Evolutionary conservation across 2,113 vertebrate genomes (phyloP).

Genomic region (Apeltes quadracus): DNA sequence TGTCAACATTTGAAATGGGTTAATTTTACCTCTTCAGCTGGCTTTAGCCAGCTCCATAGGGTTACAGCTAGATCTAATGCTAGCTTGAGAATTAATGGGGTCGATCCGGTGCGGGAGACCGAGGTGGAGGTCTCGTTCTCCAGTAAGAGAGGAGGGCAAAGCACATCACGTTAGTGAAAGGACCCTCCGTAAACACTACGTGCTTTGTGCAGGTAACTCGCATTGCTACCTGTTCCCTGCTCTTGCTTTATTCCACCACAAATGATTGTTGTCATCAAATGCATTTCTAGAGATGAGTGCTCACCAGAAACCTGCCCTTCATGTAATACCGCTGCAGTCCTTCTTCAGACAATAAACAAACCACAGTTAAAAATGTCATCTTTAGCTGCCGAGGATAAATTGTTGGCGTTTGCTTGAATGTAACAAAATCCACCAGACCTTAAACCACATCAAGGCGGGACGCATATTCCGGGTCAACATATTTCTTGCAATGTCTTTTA

Average conservation of each 20-base stretch:
- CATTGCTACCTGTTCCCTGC: not conserved
- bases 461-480: not conserved
- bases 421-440: not conserved
- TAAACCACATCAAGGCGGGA: not conserved
- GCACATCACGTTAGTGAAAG: too few relatives aligned
- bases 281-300: not conserved
- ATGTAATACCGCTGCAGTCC: not conserved
- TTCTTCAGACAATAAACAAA: not conserved
- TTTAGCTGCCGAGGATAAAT: not conserved
- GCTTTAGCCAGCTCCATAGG: slow-evolving; percentile 22
- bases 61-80: slow-evolving; percentile 24
- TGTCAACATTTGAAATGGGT: slow-evolving; percentile 56
- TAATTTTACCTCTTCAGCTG: slow-evolving; percentile 34
- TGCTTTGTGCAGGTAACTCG: slow-evolving; percentile 13
- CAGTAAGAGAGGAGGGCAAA: not conserved
- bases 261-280: not conserved
- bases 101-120: slow-evolving; percentile 20
- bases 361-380: too few relatives aligned
- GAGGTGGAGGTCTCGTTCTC: not conserved
- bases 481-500: not conserved
- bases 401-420: not conserved
- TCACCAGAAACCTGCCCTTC: not conserved
- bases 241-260: not conserved
- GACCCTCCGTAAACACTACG: not conserved
- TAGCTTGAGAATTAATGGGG: slow-evolving; percentile 23